Evolutionary conservation across 2,797 vertebrate genomes (phyloP).

Genomic region (Podarcis siculus): DNA sequence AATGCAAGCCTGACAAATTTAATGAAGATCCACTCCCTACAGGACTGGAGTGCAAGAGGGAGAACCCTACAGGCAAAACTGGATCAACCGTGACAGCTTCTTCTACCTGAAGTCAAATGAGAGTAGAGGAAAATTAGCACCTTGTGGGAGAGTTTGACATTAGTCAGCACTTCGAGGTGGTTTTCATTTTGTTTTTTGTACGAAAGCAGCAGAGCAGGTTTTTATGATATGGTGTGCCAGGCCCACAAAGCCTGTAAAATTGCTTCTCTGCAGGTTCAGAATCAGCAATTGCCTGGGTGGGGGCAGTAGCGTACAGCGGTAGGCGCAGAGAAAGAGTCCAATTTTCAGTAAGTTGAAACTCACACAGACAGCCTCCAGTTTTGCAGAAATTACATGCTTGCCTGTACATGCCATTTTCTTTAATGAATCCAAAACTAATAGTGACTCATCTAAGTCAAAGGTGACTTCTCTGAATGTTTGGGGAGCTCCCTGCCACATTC

Average conservation of each 20-base stretch:
- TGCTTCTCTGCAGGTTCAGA: not conserved
- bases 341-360: not conserved
- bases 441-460: not conserved
- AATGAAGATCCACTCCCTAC: constrained; percentile 8
- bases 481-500: not conserved
- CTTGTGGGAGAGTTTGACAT: not conserved
- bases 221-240: constrained; percentile 5
- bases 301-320: rapidly evolving
- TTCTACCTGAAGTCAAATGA: constrained; percentile 15
- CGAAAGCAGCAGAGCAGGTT: not conserved
- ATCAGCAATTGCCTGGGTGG: not conserved
- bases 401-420: not conserved
- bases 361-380: not conserved
- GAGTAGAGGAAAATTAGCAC: constrained; percentile 25
- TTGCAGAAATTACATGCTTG: not conserved
- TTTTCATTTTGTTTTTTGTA: not conserved
- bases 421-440: not conserved
- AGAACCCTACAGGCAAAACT: not conserved
- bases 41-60: not conserved
- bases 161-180: constrained; percentile 21
- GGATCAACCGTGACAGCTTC: not conserved
- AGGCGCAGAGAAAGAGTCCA: not conserved
- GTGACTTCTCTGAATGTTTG: not conserved
- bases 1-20: constrained; percentile 12
- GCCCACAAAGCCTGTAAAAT: not conserved